Base-by-base conservation (phyloP, 2,888 invertebrate genomes). In the Malacosoma neustria region DNA sequence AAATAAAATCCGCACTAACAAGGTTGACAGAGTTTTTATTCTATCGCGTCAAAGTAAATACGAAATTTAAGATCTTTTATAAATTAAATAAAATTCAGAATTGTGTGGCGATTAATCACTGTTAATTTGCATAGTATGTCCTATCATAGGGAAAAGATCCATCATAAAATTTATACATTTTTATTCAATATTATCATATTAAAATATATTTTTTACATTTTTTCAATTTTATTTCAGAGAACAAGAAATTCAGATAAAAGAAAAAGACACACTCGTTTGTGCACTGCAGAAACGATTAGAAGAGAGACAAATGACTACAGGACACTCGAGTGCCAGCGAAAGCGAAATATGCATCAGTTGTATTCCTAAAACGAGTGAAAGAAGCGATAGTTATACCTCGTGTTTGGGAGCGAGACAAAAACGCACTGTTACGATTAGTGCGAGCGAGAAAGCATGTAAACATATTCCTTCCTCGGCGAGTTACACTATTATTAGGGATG, bases 221-320 rank as follows among this genome's bases (percentile, higher is more conserved):
- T n/a, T n/a, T n/a, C n/a, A n/a, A n/a, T n/a, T n/a, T n/a, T n/a
- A n/a, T 54, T 49, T 4, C 54, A 79, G 77, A 33, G 64, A 68
- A 31, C 72, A 69, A 57, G 67, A 73, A 40, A 48, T 59, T 3
- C 52, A 49, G 32, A 62, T 79, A 11, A 61, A 64, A 43, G 55
- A 61, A 34, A 76, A 76, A 39, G 66, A 72, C 7, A 38, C 40
- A 0, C 29, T 59, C 5, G 60, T 80, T 29, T 33, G 43, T 2
- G 33, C 40, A 1, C 44, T 80, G 2, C 59, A 57, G 29, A 43
- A 43, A 6, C 54, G 53, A 5, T 29, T 67, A 7, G 45, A 45
- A 35, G 48, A 40, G 30, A 47, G 30, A 15, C 42, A 44, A 30
- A 40, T 34, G 30, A 38, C 35, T 14, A 29, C 37, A 3, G 45